phyloP scores from a whole-genome alignment of 1,140 invertebrate species.

The Polyergus mexicanus region DNA sequence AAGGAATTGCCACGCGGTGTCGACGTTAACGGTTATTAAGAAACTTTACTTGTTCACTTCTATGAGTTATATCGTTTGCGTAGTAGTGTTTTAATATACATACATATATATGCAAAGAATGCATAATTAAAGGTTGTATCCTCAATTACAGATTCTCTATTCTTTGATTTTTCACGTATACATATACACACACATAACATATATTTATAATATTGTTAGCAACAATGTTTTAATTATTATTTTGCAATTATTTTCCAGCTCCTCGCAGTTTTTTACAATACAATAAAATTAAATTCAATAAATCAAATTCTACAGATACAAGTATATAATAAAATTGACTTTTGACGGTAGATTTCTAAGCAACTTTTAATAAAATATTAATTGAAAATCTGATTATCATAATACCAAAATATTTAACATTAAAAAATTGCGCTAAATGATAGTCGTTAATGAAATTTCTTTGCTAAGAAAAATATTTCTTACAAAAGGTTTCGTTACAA shows the following conservation, averaged over 20 bases:
- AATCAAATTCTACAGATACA: not conserved
- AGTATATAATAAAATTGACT: not conserved
- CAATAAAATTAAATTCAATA: not conserved
- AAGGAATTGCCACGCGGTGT: slow-evolving; percentile 56
- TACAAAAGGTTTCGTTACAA: not conserved
- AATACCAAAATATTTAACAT: not conserved
- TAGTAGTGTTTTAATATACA: slow-evolving; percentile 31
- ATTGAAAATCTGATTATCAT: not conserved
- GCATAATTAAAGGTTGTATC: not conserved
- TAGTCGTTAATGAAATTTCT: not conserved
- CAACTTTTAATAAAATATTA: not conserved
- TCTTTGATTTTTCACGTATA: not conserved
- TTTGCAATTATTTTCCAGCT: not conserved
- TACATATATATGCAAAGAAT: not conserved
- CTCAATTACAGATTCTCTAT: slow-evolving; percentile 13
- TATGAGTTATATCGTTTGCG: slow-evolving; percentile 9
- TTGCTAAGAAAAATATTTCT: not conserved
- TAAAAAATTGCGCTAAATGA: not conserved
- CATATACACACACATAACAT: not conserved
- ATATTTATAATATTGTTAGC: slow-evolving; percentile 21
- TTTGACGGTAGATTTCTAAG: not conserved
- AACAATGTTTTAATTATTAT: not conserved
- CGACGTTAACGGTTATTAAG: slow-evolving; percentile 61
- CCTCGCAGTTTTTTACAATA: not conserved
- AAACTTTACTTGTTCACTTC: slow-evolving; percentile 32